Conservation (phyloP, 1,140 invertebrate species). For the Phymorhynchus buccinoides region DNA sequence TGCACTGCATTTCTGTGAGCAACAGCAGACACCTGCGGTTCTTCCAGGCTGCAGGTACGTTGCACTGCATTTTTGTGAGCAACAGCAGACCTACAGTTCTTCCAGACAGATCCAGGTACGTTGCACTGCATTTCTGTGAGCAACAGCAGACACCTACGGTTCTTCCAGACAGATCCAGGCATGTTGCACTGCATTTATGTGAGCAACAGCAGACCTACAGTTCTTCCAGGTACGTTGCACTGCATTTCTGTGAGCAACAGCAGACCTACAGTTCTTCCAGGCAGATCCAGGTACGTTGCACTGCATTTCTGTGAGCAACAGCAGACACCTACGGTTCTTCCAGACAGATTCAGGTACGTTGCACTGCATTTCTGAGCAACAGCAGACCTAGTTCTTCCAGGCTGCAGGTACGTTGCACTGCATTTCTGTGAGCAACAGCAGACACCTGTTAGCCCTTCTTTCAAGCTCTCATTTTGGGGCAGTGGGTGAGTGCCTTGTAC, state of each 20-base stretch:
- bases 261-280: constrained; percentile 26
- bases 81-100: constrained; percentile 32
- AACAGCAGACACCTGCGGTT: background rate
- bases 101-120: background rate
- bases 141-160: background rate
- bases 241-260: constrained; percentile 27
- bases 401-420: background rate
- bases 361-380: too few relatives aligned
- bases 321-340: background rate
- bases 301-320: background rate
- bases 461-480: too few relatives aligned
- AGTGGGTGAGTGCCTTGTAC: too few relatives aligned
- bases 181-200: too few relatives aligned
- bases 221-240: background rate
- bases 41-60: background rate
- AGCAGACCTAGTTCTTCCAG: constrained; percentile 28
- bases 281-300: background rate
- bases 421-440: too few relatives aligned
- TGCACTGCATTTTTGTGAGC: too few relatives aligned
- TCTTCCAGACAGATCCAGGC: too few relatives aligned
- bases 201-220: constrained; percentile 36
- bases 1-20: background rate
- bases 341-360: background rate
- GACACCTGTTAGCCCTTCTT: too few relatives aligned
- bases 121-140: background rate